Evolutionary conservation across 2,888 invertebrate species (phyloP), one percentile per base, ranked within the genome.

Genomic region (Phyto melanocephala): DNA sequence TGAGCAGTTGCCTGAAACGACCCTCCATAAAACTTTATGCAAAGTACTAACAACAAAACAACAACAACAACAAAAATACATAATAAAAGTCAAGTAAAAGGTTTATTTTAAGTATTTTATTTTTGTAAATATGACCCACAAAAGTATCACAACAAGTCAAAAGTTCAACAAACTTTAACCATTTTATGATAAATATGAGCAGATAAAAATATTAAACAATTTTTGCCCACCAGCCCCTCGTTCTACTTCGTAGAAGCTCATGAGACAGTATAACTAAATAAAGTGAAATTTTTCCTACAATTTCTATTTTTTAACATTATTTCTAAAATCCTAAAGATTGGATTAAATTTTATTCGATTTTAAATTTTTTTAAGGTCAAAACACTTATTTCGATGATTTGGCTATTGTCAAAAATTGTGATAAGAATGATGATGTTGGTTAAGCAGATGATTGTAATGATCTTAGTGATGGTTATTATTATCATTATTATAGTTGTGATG

Each of bases 331-430:
- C n/a, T 54, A 28, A 7, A 56, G 13, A 35, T 50, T 22, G 15
- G 22, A 52, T 24, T 52, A 62, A 24, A 42, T 0, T 10, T 40
- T 52, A 8, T 58, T 40, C 1, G 15, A 22, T 63, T 56, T 28
- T 56, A 4, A 20, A 15, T 62, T 63, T 2, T 20, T 33, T 67
- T 63, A 78, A 81, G 81, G 77, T 81, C 77, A 72, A 68, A 63
- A 68, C 77, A 81, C 78, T 72, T 72, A 81, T 81, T 71, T 62
- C 78, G 54, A 81, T 81, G 77, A 77, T 63, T 72, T 56, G 24
- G 15, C 45, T 63, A 13, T 20, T 58, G 54, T 37, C n/a, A 17
- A 63, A n/a, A n/a, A n/a, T 63, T 40, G 74, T 8, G 33, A 58
- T 35, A 22, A 35, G 10, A 45, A 45, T 56, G 42, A 42, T 11